Base-by-base conservation (phyloP, 2,888 invertebrate species). In the Andrena camellia region DNA sequence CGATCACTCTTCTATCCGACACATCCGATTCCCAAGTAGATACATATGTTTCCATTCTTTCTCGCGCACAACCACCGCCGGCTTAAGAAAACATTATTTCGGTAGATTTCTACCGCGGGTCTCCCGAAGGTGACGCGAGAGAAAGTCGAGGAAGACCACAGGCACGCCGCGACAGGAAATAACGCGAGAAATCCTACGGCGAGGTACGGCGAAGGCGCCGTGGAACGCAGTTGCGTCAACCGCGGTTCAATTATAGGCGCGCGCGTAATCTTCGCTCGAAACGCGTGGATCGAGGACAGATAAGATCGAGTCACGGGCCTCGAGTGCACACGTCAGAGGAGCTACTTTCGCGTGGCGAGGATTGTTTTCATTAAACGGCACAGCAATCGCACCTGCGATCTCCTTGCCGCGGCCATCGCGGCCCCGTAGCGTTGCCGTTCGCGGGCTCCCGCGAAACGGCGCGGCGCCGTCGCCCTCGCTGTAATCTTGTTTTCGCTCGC, bases 401-500 rank as follows among this genome's bases (percentile, higher is more conserved):
- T 17, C 52, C 10, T 42, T 8, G 7, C 8, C 6, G 20, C 10
- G 42, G 10, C 17, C 23, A 17, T 63, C 42, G 42, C 42, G 29
- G n/a, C 17, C 75, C 6, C 72, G 76, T 66, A 59, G 42, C 62
- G 35, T 52, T 67, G 66, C 62, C 48, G 13, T 59, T 66, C 20
- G 10, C 50, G n/a, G 10, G 17, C 6, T 0, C 2, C 2, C 52
- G n/a, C 31, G 64, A 29, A 63, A 42, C 54, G 42, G 17, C 6
- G 5, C 13, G 31, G 29, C 10, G 1, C 23, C 10, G 48, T 33
- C 42, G 13, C 42, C 5, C 33, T 33, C 42, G 13, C 42, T 1
- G 52, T 76, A 76, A 79, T 69, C 69, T 75, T 79, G 69, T 79
- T 79, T 79, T 76, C 79, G 76, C 57, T 20, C 29, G 54, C 57